phyloP scores from a whole-genome alignment of 2,113 vertebrate species.

The Peromyscus leucopus region DNA sequence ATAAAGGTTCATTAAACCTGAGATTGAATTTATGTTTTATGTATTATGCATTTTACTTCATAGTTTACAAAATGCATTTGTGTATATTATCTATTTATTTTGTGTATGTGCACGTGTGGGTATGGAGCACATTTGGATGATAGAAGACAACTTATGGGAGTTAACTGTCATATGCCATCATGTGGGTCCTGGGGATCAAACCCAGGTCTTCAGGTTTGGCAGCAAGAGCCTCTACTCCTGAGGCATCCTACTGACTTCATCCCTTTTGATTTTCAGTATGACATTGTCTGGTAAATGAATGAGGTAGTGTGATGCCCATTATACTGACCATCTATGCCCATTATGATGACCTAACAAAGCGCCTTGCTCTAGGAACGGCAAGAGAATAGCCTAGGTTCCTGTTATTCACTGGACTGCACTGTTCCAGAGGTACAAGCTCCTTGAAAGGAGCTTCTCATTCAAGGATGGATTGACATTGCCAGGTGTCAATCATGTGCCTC shows the following conservation, averaged over 20 bases:
- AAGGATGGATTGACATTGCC: constrained; percentile 15
- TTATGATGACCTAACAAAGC: neutral
- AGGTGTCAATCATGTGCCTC: constrained; percentile 36
- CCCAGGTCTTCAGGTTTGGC: neutral
- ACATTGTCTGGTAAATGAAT: constrained; percentile 1
- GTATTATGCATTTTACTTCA: neutral
- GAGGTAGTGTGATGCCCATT: neutral
- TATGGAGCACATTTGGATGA: neutral
- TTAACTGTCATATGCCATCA: neutral
- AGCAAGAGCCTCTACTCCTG: neutral
- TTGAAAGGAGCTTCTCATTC: constrained; percentile 25
- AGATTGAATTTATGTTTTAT: neutral
- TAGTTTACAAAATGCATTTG: neutral
- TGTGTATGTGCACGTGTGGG: neutral
- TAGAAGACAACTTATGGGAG: neutral
- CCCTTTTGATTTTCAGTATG: neutral
- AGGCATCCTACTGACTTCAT: neutral
- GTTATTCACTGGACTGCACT: neutral
- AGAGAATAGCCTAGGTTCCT: neutral
- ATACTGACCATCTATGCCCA: neutral
- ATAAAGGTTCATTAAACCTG: neutral
- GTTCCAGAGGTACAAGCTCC: neutral
- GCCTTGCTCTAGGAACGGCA: neutral
- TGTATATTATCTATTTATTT: neutral
- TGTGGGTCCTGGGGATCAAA: neutral